A percentile compares a stretch with the other conserved stretches of the same genome.
Evolutionary conservation across 2,113 vertebrate genomes (phyloP).

Genomic region (Elaphurus davidianus): DNA sequence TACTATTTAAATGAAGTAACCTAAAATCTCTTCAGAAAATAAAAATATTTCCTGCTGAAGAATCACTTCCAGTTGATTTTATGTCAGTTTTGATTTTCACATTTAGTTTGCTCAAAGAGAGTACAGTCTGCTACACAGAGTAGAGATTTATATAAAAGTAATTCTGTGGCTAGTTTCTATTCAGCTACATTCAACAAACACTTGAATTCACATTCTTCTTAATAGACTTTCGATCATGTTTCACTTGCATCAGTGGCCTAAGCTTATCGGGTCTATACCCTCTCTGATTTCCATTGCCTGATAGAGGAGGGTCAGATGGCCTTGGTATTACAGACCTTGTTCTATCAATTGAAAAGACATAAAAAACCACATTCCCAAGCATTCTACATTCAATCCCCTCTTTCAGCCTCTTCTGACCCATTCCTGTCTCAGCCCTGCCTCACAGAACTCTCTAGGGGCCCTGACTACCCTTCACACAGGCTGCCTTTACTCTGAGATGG

Average conservation of each 20-base stretch:
- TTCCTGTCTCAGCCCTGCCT: background rate
- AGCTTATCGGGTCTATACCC: background rate
- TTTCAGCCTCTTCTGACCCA: background rate
- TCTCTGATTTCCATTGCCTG: background rate
- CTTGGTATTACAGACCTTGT: background rate
- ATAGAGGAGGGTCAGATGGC: background rate
- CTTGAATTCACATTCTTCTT: background rate
- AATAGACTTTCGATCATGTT: background rate
- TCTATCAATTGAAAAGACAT: constrained; percentile 13
- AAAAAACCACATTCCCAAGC: constrained; percentile 13
- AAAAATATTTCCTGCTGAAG: background rate
- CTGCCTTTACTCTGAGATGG: constrained; percentile 5
- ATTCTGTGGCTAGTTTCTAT: background rate
- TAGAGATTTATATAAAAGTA: constrained; percentile 9
- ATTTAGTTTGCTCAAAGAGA: constrained; percentile 38
- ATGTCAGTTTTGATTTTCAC: constrained; percentile 16
- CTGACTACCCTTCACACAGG: background rate
- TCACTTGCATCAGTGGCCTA: background rate
- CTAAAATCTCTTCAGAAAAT: constrained; percentile 21
- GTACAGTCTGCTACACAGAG: background rate
- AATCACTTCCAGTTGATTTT: background rate
- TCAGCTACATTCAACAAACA: constrained; percentile 20
- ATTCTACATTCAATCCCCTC: background rate
- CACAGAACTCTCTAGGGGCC: background rate
- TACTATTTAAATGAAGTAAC: constrained; percentile 48